phyloP scores from a whole-genome alignment of 2,113 vertebrate genomes.

The Choloepus hoffmanni region DNA sequence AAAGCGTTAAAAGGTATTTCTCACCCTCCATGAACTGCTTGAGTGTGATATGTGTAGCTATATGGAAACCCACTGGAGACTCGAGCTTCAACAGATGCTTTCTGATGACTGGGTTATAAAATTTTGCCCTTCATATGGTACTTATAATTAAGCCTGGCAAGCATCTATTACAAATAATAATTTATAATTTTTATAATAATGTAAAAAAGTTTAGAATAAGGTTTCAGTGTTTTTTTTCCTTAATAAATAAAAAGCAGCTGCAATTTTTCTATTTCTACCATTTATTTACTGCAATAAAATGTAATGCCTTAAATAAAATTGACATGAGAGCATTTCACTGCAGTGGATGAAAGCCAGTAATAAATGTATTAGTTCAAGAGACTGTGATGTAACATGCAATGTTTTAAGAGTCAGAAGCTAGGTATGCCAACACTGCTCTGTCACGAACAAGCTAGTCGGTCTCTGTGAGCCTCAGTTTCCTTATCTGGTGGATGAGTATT shows the following conservation, averaged over 20 bases:
- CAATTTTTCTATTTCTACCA: slow-evolving; percentile 23
- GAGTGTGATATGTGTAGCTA: slow-evolving; percentile 4
- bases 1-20: slow-evolving; percentile 72
- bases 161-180: slow-evolving; percentile 27
- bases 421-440: not conserved
- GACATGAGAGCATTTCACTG: not conserved
- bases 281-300: slow-evolving; percentile 45
- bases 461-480: slow-evolving; percentile 7
- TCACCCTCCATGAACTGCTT: slow-evolving; percentile 58
- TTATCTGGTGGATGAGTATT: not conserved
- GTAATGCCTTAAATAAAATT: slow-evolving; percentile 19
- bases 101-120: slow-evolving; percentile 27
- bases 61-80: not conserved
- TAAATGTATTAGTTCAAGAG: not conserved
- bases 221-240: not conserved
- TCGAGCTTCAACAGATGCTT: not conserved
- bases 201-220: slow-evolving; percentile 33
- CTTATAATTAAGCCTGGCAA: slow-evolving; percentile 41
- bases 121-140: not conserved
- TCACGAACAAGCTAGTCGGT: not conserved
- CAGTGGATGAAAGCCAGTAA: not conserved
- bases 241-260: slow-evolving; percentile 53
- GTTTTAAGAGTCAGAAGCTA: not conserved
- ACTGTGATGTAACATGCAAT: not conserved
- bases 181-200: slow-evolving; percentile 7